A percentile compares a stretch with the other conserved stretches of the same genome.
Conservation (phyloP, 2,888 invertebrate species). For the Acrobasis suavella region DNA sequence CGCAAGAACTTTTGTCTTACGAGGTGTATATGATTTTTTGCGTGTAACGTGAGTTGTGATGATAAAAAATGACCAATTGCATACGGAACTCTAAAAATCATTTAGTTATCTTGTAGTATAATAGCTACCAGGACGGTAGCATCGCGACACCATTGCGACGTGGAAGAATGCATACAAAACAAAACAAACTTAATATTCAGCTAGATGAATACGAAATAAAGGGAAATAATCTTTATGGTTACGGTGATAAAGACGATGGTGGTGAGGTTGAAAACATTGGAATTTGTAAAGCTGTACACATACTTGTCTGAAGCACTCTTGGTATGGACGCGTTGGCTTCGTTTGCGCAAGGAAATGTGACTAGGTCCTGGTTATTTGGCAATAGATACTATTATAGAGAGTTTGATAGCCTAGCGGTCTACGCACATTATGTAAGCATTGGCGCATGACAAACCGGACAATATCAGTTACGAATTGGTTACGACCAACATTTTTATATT, state of each 20-base stretch:
- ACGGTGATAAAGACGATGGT: conserved; percentile 23
- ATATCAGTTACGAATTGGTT: neutral
- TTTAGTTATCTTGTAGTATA: conserved; percentile 51
- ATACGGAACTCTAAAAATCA: conserved; percentile 41
- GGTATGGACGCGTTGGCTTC: conserved; percentile 43
- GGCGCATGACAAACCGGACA: neutral
- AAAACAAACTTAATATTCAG: conserved; percentile 34
- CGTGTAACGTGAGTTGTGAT: too few relatives aligned
- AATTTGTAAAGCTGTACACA: conserved; percentile 30
- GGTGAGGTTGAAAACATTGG: conserved; percentile 17
- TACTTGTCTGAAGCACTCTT: conserved; percentile 41
- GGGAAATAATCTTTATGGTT: conserved; percentile 30
- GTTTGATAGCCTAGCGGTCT: neutral
- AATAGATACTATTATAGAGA: conserved; percentile 38
- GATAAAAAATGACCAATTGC: too few relatives aligned
- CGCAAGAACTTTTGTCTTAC: too few relatives aligned
- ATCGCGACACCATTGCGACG: conserved; percentile 54
- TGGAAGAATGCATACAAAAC: conserved; percentile 48
- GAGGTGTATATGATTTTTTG: too few relatives aligned
- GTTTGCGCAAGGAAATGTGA: conserved; percentile 58
- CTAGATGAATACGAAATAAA: conserved; percentile 23
- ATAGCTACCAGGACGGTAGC: conserved; percentile 52
- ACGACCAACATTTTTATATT: neutral
- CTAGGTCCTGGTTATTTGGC: conserved; percentile 52
- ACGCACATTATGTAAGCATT: neutral